phyloP scores from a whole-genome alignment of 2,888 invertebrate genomes.

The Hyalella azteca region DNA sequence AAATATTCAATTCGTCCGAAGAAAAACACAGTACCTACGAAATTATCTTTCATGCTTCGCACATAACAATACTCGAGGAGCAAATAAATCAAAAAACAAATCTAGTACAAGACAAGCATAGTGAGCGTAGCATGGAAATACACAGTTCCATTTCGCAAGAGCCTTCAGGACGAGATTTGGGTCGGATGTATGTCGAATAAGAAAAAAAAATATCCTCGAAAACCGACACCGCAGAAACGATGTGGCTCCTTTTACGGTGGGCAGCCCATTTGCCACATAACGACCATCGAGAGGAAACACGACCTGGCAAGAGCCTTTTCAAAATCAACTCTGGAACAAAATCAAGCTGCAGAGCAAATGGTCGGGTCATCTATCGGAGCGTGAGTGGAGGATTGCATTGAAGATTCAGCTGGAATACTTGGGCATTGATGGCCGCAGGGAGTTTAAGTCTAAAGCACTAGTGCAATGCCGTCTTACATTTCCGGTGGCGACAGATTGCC shows the following conservation, averaged over 20 bases:
- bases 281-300: neutral
- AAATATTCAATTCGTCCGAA: too few species aligned
- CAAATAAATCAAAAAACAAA: too few species aligned
- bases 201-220: neutral
- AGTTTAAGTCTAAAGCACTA: neutral
- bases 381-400: neutral
- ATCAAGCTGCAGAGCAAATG: neutral
- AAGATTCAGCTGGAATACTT: neutral
- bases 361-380: conserved; percentile 7
- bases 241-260: neutral
- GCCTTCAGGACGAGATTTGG: too few species aligned
- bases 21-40: too few species aligned
- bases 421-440: neutral
- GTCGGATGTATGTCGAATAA: neutral
- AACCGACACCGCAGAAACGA: neutral
- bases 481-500: neutral
- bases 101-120: too few species aligned
- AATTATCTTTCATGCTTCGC: too few species aligned
- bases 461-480: neutral
- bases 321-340: conserved; percentile 9
- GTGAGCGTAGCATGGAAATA: too few species aligned
- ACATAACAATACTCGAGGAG: too few species aligned
- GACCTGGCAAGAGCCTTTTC: conserved; percentile 1
- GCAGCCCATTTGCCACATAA: conserved; percentile 13
- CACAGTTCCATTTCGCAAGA: too few species aligned